A percentile compares a stretch with the other conserved stretches of the same genome.
These are phyloP conservation scores for Teleiodes luculella DNA, from an alignment of 2,888 invertebrate species.

Conservation along the genomic window DNA sequence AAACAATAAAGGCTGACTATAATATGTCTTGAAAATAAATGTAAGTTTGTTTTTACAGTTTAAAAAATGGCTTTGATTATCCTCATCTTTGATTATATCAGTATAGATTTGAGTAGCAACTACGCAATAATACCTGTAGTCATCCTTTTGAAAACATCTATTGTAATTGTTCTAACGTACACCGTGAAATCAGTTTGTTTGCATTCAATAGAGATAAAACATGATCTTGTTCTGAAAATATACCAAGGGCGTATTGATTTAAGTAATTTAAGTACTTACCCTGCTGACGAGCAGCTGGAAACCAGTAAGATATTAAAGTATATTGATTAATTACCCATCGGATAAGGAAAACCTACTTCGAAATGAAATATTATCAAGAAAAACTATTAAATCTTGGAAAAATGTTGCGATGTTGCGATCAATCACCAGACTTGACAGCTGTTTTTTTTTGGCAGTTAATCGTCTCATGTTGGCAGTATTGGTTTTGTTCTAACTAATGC, in stretches of 20 bases:
- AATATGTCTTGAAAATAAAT: too few species aligned
- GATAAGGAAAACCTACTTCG: not conserved
- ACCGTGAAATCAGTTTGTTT: conserved; percentile 54
- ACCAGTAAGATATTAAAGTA: not conserved
- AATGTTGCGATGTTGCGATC: not conserved
- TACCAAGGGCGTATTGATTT: conserved; percentile 39
- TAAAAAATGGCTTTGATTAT: not conserved
- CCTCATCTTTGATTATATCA: too few species aligned
- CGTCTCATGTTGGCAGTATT: conserved; percentile 15
- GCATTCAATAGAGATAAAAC: conserved; percentile 54
- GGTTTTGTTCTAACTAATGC: not conserved
- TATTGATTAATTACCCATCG: not conserved
- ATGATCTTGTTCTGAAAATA: conserved; percentile 14
- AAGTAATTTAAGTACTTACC: conserved; percentile 33
- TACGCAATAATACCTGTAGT: not conserved
- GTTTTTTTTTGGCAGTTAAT: conserved; percentile 12
- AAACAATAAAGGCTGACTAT: too few species aligned
- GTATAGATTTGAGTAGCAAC: too few species aligned
- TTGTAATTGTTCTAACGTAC: conserved; percentile 31
- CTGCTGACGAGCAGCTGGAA: not conserved
- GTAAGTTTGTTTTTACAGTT: too few species aligned
- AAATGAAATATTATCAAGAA: not conserved
- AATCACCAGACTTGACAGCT: conserved; percentile 16
- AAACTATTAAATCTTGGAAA: not conserved
- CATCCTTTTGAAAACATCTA: not conserved